Conservation (phyloP, 2,797 vertebrate genomes). For the Lepidocolaptes lacrymiger region DNA sequence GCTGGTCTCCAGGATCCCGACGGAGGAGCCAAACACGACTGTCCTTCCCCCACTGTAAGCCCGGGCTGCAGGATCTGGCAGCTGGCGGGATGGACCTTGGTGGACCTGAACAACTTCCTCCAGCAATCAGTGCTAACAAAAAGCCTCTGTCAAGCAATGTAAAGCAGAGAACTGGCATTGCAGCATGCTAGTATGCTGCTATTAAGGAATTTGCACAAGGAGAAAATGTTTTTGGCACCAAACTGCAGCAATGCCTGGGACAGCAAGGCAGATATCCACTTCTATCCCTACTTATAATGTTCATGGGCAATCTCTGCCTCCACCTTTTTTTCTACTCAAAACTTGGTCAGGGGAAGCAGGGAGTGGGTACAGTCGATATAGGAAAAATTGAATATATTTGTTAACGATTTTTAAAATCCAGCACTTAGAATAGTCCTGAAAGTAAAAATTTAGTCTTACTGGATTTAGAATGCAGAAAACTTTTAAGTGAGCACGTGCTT, state of each 20-base stretch:
- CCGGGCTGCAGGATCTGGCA: neutral
- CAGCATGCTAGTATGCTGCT: fast-evolving
- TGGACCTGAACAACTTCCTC: neutral
- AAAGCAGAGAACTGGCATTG: neutral
- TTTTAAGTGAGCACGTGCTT: neutral
- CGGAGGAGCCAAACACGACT: neutral
- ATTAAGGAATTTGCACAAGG: neutral
- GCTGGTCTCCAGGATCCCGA: neutral
- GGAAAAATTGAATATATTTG: neutral
- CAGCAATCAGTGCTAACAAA: neutral
- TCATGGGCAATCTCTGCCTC: neutral
- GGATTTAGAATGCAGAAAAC: neutral
- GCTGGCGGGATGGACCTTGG: neutral
- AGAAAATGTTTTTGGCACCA: neutral
- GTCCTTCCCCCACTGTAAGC: neutral
- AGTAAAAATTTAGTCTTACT: neutral
- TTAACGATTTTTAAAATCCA: neutral
- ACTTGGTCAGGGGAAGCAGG: neutral
- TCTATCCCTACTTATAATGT: neutral
- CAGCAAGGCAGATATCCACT: neutral
- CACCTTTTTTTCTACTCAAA: neutral
- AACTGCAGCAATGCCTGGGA: neutral
- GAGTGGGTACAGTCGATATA: neutral
- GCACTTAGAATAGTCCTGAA: neutral
- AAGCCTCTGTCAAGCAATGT: neutral